These are phyloP conservation scores for Cheirogaleus major DNA, from an alignment of 2,797 vertebrate genomes.

Conservation along the genomic window DNA sequence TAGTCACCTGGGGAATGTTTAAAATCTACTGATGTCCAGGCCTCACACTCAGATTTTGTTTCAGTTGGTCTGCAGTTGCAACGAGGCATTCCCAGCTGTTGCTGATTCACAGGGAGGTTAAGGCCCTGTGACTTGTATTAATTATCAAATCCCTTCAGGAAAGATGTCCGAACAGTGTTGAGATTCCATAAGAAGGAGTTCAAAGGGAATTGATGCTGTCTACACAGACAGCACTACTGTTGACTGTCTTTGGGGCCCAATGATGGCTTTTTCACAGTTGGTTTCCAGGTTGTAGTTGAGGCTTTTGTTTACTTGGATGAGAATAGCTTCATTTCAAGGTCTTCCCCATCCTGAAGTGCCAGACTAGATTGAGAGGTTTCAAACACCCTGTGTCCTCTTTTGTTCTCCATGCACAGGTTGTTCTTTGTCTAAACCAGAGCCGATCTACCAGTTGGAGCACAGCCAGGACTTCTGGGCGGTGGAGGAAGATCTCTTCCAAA, in stretches of 20 bases:
- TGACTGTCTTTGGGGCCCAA: neutral
- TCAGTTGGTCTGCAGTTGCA: neutral
- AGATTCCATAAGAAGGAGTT: neutral
- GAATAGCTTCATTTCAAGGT: neutral
- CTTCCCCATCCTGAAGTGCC: neutral
- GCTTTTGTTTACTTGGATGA: neutral
- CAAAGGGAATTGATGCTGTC: neutral
- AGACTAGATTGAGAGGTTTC: neutral
- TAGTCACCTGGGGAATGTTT: neutral
- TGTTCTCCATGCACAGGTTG: neutral
- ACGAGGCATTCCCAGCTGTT: neutral
- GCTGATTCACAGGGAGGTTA: neutral
- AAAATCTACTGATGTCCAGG: neutral
- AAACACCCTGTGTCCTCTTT: neutral
- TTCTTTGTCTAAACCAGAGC: constrained; percentile 30
- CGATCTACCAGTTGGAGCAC: neutral
- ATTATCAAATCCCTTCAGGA: neutral
- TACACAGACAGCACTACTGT: neutral
- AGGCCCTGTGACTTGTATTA: neutral
- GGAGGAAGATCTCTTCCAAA: neutral
- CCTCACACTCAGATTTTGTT: neutral
- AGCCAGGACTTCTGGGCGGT: neutral
- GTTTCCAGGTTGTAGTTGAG: neutral
- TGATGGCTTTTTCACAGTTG: neutral
- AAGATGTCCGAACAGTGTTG: neutral